These are phyloP conservation scores for Stegostoma tigrinum DNA, from an alignment of 2,113 vertebrate species.

Conservation along the genomic window DNA sequence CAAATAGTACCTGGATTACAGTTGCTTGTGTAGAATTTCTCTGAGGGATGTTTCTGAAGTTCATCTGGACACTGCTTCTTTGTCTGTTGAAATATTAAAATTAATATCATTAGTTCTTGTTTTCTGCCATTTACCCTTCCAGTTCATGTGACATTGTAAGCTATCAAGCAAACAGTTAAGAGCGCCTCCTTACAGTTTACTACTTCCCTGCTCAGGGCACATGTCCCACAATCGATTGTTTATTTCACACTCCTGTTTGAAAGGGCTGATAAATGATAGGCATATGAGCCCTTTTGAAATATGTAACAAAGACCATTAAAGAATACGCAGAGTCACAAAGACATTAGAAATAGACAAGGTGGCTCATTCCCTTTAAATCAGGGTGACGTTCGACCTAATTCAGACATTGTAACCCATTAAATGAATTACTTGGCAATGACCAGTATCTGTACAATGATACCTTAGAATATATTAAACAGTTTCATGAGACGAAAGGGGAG, in stretches of 20 bases:
- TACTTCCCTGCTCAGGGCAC: background rate
- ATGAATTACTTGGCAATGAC: background rate
- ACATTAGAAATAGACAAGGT: background rate
- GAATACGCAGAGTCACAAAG: background rate
- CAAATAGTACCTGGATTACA: constrained; percentile 1
- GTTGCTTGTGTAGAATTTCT: background rate
- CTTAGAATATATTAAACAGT: background rate
- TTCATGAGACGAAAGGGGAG: background rate
- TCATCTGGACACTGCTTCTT: constrained; percentile 30
- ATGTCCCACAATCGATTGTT: background rate
- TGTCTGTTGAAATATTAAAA: constrained; percentile 19
- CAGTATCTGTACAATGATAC: background rate
- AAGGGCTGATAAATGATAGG: background rate
- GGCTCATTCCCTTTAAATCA: background rate
- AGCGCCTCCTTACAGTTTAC: background rate
- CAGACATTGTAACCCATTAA: background rate
- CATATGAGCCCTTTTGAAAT: background rate
- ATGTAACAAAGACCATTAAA: background rate
- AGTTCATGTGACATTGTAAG: background rate
- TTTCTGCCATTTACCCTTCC: background rate
- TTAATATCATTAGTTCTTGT: background rate
- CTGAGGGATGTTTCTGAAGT: background rate
- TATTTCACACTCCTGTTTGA: background rate
- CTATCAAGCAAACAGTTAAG: background rate
- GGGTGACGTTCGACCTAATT: background rate